Percentiles rank a stretch among this genome's conserved stretches.
These are phyloP conservation scores for Ips typographus DNA, from an alignment of 1,140 invertebrate species.

Conservation along the genomic window DNA sequence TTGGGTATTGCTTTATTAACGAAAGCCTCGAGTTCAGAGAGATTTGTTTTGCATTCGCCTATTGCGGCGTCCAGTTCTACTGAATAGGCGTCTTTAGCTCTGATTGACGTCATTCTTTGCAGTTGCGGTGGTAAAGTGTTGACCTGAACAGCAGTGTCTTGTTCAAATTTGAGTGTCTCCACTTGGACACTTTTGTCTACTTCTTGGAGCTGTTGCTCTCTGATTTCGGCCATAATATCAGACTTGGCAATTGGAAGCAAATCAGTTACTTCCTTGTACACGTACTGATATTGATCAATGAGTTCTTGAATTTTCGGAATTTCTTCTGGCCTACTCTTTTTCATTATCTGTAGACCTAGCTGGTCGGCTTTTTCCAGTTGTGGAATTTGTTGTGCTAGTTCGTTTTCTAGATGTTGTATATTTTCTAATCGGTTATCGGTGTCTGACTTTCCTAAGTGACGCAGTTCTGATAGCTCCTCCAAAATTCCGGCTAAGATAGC, in stretches of 20 bases:
- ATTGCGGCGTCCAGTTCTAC: conserved; percentile 71
- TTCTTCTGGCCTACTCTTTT: conserved; percentile 58
- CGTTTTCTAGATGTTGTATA: conserved; percentile 58
- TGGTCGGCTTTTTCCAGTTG: conserved; percentile 60
- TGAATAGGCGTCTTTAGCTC: conserved; percentile 76
- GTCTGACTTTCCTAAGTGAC: conserved; percentile 59
- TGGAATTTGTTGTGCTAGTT: conserved; percentile 58
- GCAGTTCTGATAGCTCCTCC: conserved; percentile 65
- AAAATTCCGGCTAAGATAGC: conserved; percentile 69
- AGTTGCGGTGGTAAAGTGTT: conserved; percentile 65
- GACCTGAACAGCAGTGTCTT: conserved; percentile 75
- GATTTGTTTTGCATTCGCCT: conserved; percentile 59
- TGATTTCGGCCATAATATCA: conserved; percentile 52
- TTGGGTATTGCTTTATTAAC: conserved; percentile 57
- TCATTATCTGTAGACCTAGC: conserved; percentile 61
- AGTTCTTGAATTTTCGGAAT: conserved; percentile 61
- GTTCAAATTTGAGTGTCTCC: conserved; percentile 73
- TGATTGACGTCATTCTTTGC: conserved; percentile 63
- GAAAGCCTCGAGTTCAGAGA: conserved; percentile 59
- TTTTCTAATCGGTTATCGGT: conserved; percentile 54
- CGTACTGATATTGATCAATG: conserved; percentile 67
- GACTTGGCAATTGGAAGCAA: conserved; percentile 57
- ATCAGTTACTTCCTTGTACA: conserved; percentile 65
- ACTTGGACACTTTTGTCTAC: conserved; percentile 67
- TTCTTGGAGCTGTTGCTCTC: conserved; percentile 46